Evolutionary conservation across 2,888 invertebrate genomes (phyloP).

Genomic region (Cactoblastis cactorum): DNA sequence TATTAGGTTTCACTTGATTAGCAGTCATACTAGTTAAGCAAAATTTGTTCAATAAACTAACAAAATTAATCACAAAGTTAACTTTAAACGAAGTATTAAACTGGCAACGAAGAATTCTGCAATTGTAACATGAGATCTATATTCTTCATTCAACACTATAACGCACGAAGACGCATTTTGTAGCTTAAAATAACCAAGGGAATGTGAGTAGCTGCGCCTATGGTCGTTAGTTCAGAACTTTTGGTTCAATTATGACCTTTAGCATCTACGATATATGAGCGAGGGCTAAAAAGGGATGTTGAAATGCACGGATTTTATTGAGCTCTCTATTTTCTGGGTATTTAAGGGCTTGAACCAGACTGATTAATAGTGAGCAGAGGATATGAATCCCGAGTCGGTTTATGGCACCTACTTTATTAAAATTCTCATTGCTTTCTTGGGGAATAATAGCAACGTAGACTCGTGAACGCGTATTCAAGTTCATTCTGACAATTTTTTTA

Average conservation of each 20-base stretch:
- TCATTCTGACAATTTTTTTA: too few relatives aligned
- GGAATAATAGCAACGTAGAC: neutral
- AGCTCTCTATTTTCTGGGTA: slow-evolving; percentile 44
- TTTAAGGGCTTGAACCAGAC: slow-evolving; percentile 34
- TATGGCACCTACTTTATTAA: slow-evolving; percentile 1
- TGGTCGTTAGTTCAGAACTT: neutral
- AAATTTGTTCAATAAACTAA: too few relatives aligned
- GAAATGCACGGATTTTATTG: slow-evolving; percentile 48
- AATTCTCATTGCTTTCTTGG: neutral
- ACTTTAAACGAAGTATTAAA: neutral
- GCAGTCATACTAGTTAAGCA: too few relatives aligned
- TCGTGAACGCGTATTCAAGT: too few relatives aligned
- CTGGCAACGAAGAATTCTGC: neutral
- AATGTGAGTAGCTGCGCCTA: slow-evolving; percentile 44
- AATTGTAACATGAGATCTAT: slow-evolving; percentile 32
- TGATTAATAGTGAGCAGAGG: slow-evolving; percentile 43
- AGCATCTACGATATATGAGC: slow-evolving; percentile 13
- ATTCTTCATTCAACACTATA: slow-evolving; percentile 55
- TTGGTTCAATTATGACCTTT: slow-evolving; percentile 17
- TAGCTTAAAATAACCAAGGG: slow-evolving; percentile 59
- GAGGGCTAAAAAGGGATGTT: slow-evolving; percentile 19
- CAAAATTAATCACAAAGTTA: neutral
- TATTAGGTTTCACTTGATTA: too few relatives aligned
- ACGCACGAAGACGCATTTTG: slow-evolving; percentile 53
- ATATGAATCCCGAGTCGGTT: slow-evolving; percentile 25